A percentile compares a stretch with the other conserved stretches of the same genome.
phyloP scores from a whole-genome alignment of 2,888 invertebrate species.

The Noctua fimbriata region DNA sequence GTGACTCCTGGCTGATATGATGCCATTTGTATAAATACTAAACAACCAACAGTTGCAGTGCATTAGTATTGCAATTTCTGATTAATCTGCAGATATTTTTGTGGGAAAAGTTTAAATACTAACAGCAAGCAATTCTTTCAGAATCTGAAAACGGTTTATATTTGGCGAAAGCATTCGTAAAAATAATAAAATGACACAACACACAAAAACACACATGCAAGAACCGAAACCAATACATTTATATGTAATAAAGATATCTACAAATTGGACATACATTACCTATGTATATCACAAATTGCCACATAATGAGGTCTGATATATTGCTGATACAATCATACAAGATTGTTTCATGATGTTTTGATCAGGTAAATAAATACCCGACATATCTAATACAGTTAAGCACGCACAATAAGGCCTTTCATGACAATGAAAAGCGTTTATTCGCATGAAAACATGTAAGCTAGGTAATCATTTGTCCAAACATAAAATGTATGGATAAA shows the following conservation, averaged over 20 bases:
- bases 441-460: constrained; percentile 1
- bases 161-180: constrained; percentile 26
- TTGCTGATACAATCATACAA: constrained; percentile 10
- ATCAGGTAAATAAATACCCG: constrained; percentile 1
- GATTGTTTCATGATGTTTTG: constrained; percentile 3
- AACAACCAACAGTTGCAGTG: constrained; percentile 1
- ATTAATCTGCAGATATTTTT: neutral
- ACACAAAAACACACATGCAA: constrained; percentile 47
- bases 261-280: constrained; percentile 6
- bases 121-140: constrained; percentile 8
- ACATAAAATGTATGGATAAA: constrained; percentile 24
- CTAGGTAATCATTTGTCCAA: constrained; percentile 29
- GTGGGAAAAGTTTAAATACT: neutral
- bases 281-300: constrained; percentile 14
- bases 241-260: constrained; percentile 9
- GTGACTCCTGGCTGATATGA: neutral
- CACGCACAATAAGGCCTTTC: neutral
- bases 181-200: constrained; percentile 18
- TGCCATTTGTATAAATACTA: constrained; percentile 9
- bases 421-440: neutral
- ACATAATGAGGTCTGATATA: constrained; percentile 24
- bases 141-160: constrained; percentile 17
- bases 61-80: constrained; percentile 11
- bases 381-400: neutral
- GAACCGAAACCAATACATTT: constrained; percentile 39